Percentiles rank a stretch among this genome's conserved stretches.
phyloP scores from a whole-genome alignment of 2,113 vertebrate genomes.

The Saguinus midas region DNA sequence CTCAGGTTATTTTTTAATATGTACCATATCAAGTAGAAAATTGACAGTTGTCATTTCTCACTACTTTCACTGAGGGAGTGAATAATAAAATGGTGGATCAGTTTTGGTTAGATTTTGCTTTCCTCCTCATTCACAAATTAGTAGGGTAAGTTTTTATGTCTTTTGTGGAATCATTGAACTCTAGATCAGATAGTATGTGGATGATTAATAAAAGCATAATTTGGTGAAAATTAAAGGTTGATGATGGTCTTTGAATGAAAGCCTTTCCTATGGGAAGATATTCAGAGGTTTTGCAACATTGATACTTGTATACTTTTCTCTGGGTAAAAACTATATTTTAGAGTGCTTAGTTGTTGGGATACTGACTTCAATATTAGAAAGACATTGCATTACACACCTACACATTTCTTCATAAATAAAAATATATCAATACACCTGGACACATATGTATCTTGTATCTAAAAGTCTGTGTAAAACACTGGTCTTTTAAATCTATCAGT shows the following conservation, averaged over 20 bases:
- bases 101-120: background rate
- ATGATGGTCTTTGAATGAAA: slow-evolving; percentile 10
- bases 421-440: background rate
- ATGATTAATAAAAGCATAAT: background rate
- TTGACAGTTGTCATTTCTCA: background rate
- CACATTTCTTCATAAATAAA: background rate
- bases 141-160: background rate
- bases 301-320: background rate
- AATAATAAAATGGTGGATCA: background rate
- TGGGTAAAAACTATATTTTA: background rate
- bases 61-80: background rate
- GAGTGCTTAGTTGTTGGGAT: background rate
- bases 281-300: background rate
- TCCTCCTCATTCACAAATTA: slow-evolving; percentile 1
- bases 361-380: background rate
- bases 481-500: background rate
- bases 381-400: background rate
- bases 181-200: background rate
- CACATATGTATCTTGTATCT: background rate
- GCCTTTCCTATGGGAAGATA: background rate
- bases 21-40: background rate
- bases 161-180: background rate
- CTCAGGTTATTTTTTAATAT: background rate
- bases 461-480: background rate
- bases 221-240: slow-evolving; percentile 6